Evolutionary conservation across 2,888 invertebrate species (phyloP), one percentile per base, ranked within the genome.

Genomic region (Aporophyla lueneburgensis): DNA sequence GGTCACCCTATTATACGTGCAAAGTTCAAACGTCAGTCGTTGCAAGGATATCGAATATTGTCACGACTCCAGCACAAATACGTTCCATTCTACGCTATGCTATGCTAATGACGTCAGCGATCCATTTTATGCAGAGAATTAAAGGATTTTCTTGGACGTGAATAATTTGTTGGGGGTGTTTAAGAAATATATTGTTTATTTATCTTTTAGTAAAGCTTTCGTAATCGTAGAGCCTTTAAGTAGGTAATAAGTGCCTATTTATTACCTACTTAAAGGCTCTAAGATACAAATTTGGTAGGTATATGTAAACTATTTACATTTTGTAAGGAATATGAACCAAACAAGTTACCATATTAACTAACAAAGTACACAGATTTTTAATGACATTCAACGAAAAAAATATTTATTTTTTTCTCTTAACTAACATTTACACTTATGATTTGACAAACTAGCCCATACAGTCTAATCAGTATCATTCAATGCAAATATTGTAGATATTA

Each of bases 61-160:
- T 81, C 75, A 51, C 69, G 68, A 10, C 40, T 63, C 27, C 19
- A 66, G 49, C 40, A 14, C 51, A 66, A 51, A 80, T 78, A 24
- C 56, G 46, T 58, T 71, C 62, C 12, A 62, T 43, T 78, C 33
- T 53, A 56, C 19, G 16, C 19, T 5, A n/a, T 40, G 14, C n/a
- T n/a, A n/a, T n/a, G n/a, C n/a, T 40, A 43, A 56, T 75, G 81
- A 81, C 76, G 81, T 75, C 69, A 81, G 59, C 65, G 10, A 54
- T 69, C 14, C 14, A 5, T 58, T 68, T 49, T 43, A 59, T 61
- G 27, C 63, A 40, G 56, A 46, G 19, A 79, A 54, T n/a, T 56
- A 24, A 56, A 27, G 40, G 10, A 53, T 40, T 27, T 51, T 46
- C 16, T 33, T 53, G n/a, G 10, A 33, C n/a, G 40, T 40, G 5